Conservation (phyloP, 1,140 invertebrate genomes). For the Neelides sp. region DNA sequence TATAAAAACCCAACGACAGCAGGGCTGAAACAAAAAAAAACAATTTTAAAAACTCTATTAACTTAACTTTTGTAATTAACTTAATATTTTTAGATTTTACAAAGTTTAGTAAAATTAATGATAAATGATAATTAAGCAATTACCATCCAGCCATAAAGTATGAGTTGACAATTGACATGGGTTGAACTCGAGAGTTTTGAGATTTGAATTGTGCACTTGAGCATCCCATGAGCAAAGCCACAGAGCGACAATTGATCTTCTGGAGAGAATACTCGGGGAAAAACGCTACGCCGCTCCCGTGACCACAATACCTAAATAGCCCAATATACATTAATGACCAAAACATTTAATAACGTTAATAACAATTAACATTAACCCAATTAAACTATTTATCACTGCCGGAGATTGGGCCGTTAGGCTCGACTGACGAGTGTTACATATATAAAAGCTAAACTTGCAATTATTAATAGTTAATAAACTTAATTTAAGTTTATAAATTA, state of each 20-base stretch:
- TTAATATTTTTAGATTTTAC: background rate
- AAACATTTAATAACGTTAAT: too few species aligned
- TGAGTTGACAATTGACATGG: conserved; percentile 12
- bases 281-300: conserved; percentile 20
- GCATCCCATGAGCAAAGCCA: conserved; percentile 29
- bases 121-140: background rate
- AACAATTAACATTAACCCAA: too few species aligned
- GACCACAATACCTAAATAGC: conserved; percentile 30
- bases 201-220: conserved; percentile 21
- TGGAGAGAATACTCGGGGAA: conserved; percentile 25
- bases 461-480: too few species aligned
- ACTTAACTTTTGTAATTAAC: background rate
- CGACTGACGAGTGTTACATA: too few species aligned
- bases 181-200: conserved; percentile 11
- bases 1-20: conserved; percentile 28
- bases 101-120: background rate
- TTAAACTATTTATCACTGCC: too few species aligned
- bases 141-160: conserved; percentile 24
- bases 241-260: conserved; percentile 18
- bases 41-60: background rate
- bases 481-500: background rate
- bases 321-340: too few species aligned
- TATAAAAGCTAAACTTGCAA: too few species aligned
- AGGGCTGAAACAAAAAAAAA: conserved; percentile 13
- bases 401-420: too few species aligned